Evolutionary conservation across 2,888 invertebrate genomes (phyloP).

Genomic region (Heliconius erato): DNA sequence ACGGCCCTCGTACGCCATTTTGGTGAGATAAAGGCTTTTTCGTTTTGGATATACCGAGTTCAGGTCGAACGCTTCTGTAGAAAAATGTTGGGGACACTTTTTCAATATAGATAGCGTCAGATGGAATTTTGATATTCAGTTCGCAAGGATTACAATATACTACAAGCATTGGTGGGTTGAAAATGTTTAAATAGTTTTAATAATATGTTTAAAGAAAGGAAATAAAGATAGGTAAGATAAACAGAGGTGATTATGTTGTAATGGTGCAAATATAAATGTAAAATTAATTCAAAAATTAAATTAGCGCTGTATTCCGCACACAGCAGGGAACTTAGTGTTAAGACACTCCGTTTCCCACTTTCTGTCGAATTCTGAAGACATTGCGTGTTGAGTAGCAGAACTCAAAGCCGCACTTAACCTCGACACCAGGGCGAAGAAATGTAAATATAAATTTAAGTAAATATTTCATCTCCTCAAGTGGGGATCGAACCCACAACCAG

Average conservation of each 20-base stretch:
- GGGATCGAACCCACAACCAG: too few relatives aligned
- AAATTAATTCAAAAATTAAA: neutral
- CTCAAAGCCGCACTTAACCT: too few relatives aligned
- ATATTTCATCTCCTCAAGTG: too few relatives aligned
- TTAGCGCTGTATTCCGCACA: too few relatives aligned
- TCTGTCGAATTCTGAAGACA: too few relatives aligned
- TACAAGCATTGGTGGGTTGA: slow-evolving; percentile 39
- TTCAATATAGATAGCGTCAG: slow-evolving; percentile 56
- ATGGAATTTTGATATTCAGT: slow-evolving; percentile 56
- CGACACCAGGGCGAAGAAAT: too few relatives aligned
- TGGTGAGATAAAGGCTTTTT: slow-evolving; percentile 73
- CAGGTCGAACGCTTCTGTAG: slow-evolving; percentile 63
- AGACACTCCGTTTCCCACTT: too few relatives aligned
- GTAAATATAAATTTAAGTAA: too few relatives aligned
- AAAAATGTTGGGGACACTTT: slow-evolving; percentile 57
- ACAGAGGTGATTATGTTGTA: neutral
- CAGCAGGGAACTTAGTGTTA: too few relatives aligned
- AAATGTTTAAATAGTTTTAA: slow-evolving; percentile 29
- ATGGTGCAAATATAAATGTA: neutral
- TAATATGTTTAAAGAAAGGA: neutral
- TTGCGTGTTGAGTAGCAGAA: too few relatives aligned
- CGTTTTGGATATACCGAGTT: slow-evolving; percentile 67
- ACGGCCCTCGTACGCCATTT: slow-evolving; percentile 70
- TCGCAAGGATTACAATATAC: slow-evolving; percentile 53
- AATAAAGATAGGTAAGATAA: too few relatives aligned